phyloP scores from a whole-genome alignment of 2,888 invertebrate genomes.

The Scaptomyza tumidula region DNA sequence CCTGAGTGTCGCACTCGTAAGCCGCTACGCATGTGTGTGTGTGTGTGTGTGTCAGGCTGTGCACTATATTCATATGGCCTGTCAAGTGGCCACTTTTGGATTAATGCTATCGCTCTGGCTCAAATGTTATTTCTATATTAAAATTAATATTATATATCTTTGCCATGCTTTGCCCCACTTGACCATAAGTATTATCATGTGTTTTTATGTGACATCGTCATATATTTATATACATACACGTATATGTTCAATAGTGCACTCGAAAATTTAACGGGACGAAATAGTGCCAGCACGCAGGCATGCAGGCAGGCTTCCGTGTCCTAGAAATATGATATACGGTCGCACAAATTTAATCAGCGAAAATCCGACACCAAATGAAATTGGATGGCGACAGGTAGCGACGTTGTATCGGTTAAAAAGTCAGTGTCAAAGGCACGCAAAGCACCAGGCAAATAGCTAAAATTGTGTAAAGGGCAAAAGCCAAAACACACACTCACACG shows the following conservation, averaged over 20 bases:
- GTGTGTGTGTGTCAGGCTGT: conserved; percentile 10
- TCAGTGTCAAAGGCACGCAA: conserved; percentile 49
- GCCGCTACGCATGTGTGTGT: conserved; percentile 9
- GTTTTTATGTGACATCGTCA: conserved; percentile 6
- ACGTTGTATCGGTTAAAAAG: conserved; percentile 16
- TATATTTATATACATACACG: background rate
- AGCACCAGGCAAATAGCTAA: conserved; percentile 44
- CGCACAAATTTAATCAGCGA: conserved; percentile 53
- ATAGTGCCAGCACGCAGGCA: conserved; percentile 24
- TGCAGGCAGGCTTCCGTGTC: conserved; percentile 2
- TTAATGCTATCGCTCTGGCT: conserved; percentile 31
- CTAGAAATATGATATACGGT: conserved; percentile 44
- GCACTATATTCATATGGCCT: conserved; percentile 51
- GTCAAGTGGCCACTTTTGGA: conserved; percentile 61
- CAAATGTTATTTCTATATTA: conserved; percentile 24
- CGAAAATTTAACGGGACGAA: conserved; percentile 3
- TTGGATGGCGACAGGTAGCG: conserved; percentile 35
- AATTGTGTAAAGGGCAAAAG: conserved; percentile 6
- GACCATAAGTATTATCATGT: conserved; percentile 37
- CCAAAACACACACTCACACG: conserved; percentile 15
- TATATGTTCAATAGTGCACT: conserved; percentile 18
- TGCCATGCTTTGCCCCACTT: conserved; percentile 10
- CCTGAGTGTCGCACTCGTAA: conserved; percentile 47
- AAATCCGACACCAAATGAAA: conserved; percentile 50
- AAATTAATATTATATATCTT: conserved; percentile 1